Base-by-base conservation (phyloP, 2,797 vertebrate species). In the Eulemur albifrons region DNA sequence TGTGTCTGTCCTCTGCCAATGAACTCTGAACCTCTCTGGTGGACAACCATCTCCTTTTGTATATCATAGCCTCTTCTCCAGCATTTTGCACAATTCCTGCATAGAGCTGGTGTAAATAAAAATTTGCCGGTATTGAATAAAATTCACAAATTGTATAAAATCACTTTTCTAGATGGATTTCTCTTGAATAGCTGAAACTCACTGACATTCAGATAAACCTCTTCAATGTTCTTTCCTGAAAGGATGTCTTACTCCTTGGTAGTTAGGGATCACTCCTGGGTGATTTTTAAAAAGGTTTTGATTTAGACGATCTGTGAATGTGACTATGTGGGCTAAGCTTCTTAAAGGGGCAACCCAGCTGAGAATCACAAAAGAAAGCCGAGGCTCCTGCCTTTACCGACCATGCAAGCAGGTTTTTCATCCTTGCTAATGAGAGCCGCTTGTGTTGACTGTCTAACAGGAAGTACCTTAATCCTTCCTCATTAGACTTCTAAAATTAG, bases 401-500 rank as follows among this genome's bases (percentile, higher is more conserved):
- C 65, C 14, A 12, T 30, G 54, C 50, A 91, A 93, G 61, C 93
- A 88, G 83, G 17, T 10, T 90, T 93, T 86, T 94, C 54, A 94
- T 77, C 91, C 89, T 88, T 97, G 96, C 61, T 96, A 97, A 95
- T 95, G 93, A 97, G 91, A 96, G 85, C 61, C 79, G 43, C 94
- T 93, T 90, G 61, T 96, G 75, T 97, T 93, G 96, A 94, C 93
- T 80, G 52, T 95, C 81, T 96, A 95, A 95, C 82, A 65, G 72
- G 83, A 91, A 81, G 79, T 82, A 67, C 79, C 85, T 95, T 96
- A 97, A 96, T 97, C 86, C 59, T 93, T 96, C 88, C 88, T 95
- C 79, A 91, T 88, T 95, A 38, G 23, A 84, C 90, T 92, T 96
- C 96, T 97, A 96, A 97, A 97, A 95, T 95, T 87, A 95, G 65